Conservation (phyloP, 2,113 vertebrate genomes). For the Pipa parva region DNA sequence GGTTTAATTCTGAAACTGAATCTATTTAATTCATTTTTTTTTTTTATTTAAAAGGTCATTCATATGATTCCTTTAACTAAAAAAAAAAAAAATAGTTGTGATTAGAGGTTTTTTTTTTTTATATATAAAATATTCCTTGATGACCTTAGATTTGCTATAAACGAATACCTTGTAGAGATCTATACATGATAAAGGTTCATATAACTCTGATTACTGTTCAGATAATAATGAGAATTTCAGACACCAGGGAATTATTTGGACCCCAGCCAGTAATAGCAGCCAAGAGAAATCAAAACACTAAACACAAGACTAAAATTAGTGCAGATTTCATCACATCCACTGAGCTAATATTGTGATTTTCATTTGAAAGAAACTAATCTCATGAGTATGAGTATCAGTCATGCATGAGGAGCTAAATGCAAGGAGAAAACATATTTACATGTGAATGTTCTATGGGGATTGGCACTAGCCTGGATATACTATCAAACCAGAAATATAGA, state of each 20-base stretch:
- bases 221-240: conserved; percentile 52
- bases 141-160: conserved; percentile 51
- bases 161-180: conserved; percentile 47
- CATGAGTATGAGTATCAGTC: neutral
- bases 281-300: conserved; percentile 46
- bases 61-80: conserved; percentile 9
- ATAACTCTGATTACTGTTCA: conserved; percentile 46
- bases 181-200: conserved; percentile 51
- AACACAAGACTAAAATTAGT: conserved; percentile 45
- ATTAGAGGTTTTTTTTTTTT: conserved; percentile 28
- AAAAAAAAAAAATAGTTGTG: no score
- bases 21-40: neutral
- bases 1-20: neutral
- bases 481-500: no score
- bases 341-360: conserved; percentile 14
- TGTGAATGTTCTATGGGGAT: no score
- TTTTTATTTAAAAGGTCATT: conserved; percentile 7
- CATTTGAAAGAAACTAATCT: neutral
- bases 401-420: no score
- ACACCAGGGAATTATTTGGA: conserved; percentile 44
- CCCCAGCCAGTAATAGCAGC: conserved; percentile 49
- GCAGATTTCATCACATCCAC: conserved; percentile 39
- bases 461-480: no score
- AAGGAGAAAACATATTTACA: no score
- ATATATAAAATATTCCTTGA: conserved; percentile 45